A percentile compares a stretch with the other conserved stretches of the same genome.
Conservation (phyloP, 2,113 vertebrate species). For the Spea multiplicata region DNA sequence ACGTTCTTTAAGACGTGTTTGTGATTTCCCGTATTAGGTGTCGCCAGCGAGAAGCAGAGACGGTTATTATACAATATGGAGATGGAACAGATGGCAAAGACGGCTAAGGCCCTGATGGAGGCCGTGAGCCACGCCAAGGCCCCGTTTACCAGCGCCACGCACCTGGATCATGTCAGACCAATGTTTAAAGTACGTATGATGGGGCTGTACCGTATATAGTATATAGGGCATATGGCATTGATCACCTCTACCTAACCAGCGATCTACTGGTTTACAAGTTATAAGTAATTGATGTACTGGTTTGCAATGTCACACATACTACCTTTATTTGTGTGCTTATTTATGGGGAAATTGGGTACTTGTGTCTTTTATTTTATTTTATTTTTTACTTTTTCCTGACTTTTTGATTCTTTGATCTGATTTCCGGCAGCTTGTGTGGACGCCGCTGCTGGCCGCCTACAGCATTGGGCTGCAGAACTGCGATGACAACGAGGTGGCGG, state of each 20-base stretch:
- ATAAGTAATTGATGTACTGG: no score
- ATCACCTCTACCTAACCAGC: no score
- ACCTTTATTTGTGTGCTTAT: no score
- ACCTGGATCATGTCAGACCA: constrained; percentile 92
- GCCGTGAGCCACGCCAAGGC: constrained; percentile 95
- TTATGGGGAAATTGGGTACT: no score
- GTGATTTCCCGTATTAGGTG: constrained; percentile 59
- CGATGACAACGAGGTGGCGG: constrained; percentile 91
- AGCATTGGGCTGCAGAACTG: constrained; percentile 96
- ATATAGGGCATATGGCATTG: neutral
- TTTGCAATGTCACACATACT: no score
- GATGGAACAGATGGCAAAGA: constrained; percentile 99
- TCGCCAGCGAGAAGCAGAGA: constrained; percentile 91
- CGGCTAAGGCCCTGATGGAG: constrained; percentile 96
- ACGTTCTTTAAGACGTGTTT: no score
- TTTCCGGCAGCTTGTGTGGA: constrained; percentile 87
- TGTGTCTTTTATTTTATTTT: no score
- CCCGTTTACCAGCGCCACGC: constrained; percentile 92
- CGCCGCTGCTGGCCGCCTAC: constrained; percentile 88
- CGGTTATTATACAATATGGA: constrained; percentile 93
- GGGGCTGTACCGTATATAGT: neutral
- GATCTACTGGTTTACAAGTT: no score
- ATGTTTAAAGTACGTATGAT: constrained; percentile 89
- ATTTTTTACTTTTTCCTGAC: no score
- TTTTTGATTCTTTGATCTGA: neutral